These are phyloP conservation scores for Microcebus griseorufus DNA, from an alignment of 2,113 vertebrate genomes.

Conservation along the genomic window DNA sequence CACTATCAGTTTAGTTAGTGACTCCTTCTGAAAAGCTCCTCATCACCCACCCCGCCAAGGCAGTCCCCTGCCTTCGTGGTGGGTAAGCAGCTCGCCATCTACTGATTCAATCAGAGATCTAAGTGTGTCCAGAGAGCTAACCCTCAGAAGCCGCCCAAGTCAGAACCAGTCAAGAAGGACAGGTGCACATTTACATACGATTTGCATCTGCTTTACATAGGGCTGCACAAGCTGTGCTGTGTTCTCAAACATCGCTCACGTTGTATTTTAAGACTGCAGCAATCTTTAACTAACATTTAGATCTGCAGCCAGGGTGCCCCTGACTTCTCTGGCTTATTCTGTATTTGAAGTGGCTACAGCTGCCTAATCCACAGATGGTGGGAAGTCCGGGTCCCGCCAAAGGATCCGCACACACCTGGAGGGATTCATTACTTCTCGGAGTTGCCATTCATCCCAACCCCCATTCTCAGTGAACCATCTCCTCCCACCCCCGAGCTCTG, in stretches of 20 bases:
- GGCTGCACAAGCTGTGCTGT: slow-evolving; percentile 64
- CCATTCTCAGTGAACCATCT: neutral
- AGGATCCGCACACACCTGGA: rapidly evolving
- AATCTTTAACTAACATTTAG: slow-evolving; percentile 71
- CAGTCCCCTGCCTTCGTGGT: neutral
- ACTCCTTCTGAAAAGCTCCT: neutral
- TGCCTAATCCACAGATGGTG: too few relatives aligned
- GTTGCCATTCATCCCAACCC: neutral
- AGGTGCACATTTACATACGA: slow-evolving; percentile 56
- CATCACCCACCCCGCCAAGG: neutral
- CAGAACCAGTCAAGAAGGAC: slow-evolving; percentile 35
- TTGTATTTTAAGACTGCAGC: slow-evolving; percentile 66
- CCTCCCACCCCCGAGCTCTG: neutral
- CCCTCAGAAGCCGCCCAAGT: neutral
- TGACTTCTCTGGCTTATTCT: slow-evolving; percentile 2
- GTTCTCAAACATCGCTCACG: slow-evolving; percentile 56
- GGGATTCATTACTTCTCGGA: neutral
- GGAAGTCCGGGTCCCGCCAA: too few relatives aligned
- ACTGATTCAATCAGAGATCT: neutral
- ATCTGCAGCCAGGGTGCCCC: neutral
- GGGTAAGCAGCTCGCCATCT: neutral
- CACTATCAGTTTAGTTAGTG: neutral
- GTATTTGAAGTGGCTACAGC: neutral
- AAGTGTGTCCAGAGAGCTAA: neutral
- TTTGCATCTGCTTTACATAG: slow-evolving; percentile 75